A percentile compares a stretch with the other conserved stretches of the same genome.
Conservation (phyloP, 2,888 invertebrate species). For the Drosophila leonis region DNA sequence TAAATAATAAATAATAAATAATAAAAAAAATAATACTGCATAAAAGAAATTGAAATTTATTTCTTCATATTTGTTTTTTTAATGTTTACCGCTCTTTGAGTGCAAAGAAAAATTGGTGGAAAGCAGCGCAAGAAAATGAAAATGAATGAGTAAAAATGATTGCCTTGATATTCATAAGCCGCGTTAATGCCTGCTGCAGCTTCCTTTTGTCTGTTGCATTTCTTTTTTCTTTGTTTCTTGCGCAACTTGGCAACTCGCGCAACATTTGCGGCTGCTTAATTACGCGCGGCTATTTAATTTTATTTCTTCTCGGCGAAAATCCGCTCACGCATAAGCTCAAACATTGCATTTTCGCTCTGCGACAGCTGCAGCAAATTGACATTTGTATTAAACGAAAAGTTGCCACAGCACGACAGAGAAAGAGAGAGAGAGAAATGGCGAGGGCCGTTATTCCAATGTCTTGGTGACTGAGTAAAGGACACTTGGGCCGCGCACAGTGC, state of each 20-base stretch:
- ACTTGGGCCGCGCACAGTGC: slow-evolving; percentile 49
- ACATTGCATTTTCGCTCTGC: slow-evolving; percentile 50
- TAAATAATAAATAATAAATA: neutral
- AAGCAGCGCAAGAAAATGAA: slow-evolving; percentile 30
- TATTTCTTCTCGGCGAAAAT: slow-evolving; percentile 40
- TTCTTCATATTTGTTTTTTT: neutral
- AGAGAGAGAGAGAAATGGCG: neutral
- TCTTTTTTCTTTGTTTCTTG: neutral
- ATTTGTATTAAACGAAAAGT: slow-evolving; percentile 52
- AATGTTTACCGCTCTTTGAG: neutral
- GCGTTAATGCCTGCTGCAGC: slow-evolving; percentile 20
- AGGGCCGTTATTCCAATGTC: slow-evolving; percentile 10
- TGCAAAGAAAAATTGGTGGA: neutral
- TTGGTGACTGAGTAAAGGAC: slow-evolving; percentile 67
- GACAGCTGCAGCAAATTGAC: slow-evolving; percentile 77
- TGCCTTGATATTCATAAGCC: slow-evolving; percentile 61
- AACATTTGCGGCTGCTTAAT: slow-evolving; percentile 60
- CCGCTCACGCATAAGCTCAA: slow-evolving; percentile 36
- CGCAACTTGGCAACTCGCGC: slow-evolving; percentile 46
- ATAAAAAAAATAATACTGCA: neutral
- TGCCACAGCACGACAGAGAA: neutral
- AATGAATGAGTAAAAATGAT: slow-evolving; percentile 56
- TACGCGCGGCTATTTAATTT: slow-evolving; percentile 62
- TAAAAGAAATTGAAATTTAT: neutral
- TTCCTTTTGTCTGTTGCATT: slow-evolving; percentile 5